phyloP scores from a whole-genome alignment of 1,140 invertebrate species.

The Bombus consobrinus region DNA sequence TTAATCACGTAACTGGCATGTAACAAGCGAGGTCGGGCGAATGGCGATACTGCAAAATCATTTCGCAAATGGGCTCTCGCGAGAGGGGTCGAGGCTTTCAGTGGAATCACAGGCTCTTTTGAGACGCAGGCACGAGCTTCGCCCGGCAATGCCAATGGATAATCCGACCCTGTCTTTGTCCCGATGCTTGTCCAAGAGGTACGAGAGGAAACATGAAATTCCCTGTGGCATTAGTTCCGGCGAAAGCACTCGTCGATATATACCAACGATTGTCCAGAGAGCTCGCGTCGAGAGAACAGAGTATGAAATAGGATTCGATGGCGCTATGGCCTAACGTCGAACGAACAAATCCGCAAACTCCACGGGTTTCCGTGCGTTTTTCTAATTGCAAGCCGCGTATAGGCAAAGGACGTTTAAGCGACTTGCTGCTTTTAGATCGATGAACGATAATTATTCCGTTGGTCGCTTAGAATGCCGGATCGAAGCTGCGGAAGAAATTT shows the following conservation, averaged over 20 bases:
- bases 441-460: not conserved
- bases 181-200: slow-evolving; percentile 16
- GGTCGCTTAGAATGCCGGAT: not conserved
- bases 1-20: slow-evolving; percentile 37
- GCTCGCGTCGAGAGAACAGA: no score
- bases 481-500: no score
- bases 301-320: not conserved
- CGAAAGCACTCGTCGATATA: slow-evolving; percentile 11
- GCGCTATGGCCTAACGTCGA: not conserved
- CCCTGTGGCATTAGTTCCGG: slow-evolving; percentile 17
- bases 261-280: not conserved
- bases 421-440: no score
- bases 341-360: not conserved
- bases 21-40: not conserved
- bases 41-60: slow-evolving; percentile 67
- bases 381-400: not conserved
- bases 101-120: slow-evolving; percentile 49
- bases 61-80: slow-evolving; percentile 74
- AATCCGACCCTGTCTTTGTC: slow-evolving; percentile 51
- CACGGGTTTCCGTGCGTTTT: not conserved
- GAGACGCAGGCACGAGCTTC: slow-evolving; percentile 32
- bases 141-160: slow-evolving; percentile 57
- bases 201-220: slow-evolving; percentile 24
- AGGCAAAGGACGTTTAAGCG: not conserved
- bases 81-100: slow-evolving; percentile 27